Evolutionary conservation across 2,113 vertebrate genomes (phyloP).

Genomic region (Halichoerus grypus): DNA sequence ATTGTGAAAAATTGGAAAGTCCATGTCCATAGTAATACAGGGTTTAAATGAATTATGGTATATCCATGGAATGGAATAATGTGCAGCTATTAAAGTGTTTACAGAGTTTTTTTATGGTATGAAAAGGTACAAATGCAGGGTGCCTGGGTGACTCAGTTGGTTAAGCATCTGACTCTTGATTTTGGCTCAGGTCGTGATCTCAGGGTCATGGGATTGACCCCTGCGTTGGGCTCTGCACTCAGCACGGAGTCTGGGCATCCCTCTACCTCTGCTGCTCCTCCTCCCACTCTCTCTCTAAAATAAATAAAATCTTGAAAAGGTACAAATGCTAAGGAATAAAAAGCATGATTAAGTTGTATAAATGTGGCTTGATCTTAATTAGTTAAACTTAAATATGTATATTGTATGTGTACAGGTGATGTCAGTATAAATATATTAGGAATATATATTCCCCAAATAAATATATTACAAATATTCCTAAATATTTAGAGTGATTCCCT

Average conservation of each 20-base stretch:
- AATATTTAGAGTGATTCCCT: not conserved
- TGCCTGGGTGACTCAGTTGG: no score
- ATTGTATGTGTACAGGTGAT: not conserved
- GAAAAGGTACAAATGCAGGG: not conserved
- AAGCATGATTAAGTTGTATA: not conserved
- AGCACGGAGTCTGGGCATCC: no score
- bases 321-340: not conserved
- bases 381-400: conserved; percentile 2
- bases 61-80: not conserved
- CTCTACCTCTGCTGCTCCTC: no score
- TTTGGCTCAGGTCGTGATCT: no score
- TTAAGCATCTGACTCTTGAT: no score
- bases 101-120: not conserved
- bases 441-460: not conserved
- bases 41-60: not conserved
- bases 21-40: not conserved
- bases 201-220: no score
- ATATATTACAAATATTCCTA: not conserved
- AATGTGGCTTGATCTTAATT: not conserved
- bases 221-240: no score
- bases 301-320: no score
- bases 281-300: no score
- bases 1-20: not conserved
- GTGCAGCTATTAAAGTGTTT: not conserved
- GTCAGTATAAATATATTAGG: not conserved